These are phyloP conservation scores for Reticulitermes speratus DNA, from an alignment of 1,140 invertebrate species.

Conservation along the genomic window DNA sequence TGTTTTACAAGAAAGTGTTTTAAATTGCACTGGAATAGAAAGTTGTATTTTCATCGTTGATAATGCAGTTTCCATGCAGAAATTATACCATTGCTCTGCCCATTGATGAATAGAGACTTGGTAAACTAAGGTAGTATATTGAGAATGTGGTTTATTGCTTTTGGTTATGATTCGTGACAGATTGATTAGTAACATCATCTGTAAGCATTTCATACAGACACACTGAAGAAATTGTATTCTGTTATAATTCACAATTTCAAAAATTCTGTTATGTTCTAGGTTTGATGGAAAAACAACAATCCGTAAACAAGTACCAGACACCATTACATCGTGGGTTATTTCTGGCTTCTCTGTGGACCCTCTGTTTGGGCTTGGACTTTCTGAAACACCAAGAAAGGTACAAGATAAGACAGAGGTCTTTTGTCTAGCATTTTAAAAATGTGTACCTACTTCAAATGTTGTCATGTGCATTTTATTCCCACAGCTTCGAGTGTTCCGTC, in stretches of 20 bases:
- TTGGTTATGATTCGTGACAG: no score
- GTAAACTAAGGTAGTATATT: no score
- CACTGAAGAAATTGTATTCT: background rate
- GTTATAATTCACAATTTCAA: no score
- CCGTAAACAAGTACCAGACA: constrained; percentile 71
- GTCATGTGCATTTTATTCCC: constrained; percentile 22
- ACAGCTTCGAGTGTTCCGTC: constrained; percentile 79
- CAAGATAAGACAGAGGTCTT: background rate
- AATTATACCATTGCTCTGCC: no score
- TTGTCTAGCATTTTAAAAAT: background rate
- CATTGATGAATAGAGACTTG: no score
- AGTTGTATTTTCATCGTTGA: no score
- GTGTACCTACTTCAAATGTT: background rate
- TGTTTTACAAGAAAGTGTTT: no score
- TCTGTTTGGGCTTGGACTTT: constrained; percentile 79
- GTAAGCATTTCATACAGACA: no score
- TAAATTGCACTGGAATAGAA: no score
- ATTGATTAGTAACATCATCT: no score
- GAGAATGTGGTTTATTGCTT: no score
- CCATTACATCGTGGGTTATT: constrained; percentile 90
- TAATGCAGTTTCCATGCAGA: no score
- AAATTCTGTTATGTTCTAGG: constrained; percentile 24
- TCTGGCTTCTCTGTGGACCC: constrained; percentile 90
- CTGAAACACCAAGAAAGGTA: constrained; percentile 67
- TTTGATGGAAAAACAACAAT: constrained; percentile 27